Conservation (phyloP, 2,797 vertebrate species). For the Stomatorhinus walkeri region DNA sequence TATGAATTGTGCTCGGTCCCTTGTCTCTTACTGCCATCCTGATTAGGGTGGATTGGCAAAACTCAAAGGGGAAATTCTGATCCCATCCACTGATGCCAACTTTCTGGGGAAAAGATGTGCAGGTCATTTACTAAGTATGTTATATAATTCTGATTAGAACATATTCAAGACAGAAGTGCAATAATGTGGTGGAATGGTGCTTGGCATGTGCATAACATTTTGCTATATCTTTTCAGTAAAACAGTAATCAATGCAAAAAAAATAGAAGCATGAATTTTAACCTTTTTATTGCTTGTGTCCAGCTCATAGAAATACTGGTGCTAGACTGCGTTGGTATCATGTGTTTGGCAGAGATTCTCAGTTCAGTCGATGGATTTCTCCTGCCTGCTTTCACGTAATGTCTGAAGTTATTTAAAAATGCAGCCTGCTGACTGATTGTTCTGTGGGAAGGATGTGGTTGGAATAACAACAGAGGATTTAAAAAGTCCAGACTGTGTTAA, state of each 20-base stretch:
- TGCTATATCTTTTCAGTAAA: slow-evolving; percentile 34
- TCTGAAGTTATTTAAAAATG: neutral
- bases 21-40: neutral
- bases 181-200: slow-evolving; percentile 26
- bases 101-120: slow-evolving; percentile 27
- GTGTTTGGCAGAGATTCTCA: neutral
- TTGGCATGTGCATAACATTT: slow-evolving; percentile 37
- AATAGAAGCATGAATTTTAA: slow-evolving; percentile 26
- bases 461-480: neutral
- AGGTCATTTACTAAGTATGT: neutral
- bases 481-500: neutral
- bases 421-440: neutral
- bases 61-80: neutral
- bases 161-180: slow-evolving; percentile 46
- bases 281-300: slow-evolving; percentile 23
- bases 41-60: neutral
- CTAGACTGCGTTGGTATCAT: neutral
- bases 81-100: neutral
- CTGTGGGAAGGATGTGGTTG: neutral
- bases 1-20: neutral
- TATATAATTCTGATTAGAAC: slow-evolving; percentile 46
- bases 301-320: neutral
- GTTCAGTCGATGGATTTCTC: neutral
- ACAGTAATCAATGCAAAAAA: slow-evolving; percentile 28
- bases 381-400: neutral